Conservation (phyloP, 1,140 invertebrate genomes). For the Babylonia areolata region DNA sequence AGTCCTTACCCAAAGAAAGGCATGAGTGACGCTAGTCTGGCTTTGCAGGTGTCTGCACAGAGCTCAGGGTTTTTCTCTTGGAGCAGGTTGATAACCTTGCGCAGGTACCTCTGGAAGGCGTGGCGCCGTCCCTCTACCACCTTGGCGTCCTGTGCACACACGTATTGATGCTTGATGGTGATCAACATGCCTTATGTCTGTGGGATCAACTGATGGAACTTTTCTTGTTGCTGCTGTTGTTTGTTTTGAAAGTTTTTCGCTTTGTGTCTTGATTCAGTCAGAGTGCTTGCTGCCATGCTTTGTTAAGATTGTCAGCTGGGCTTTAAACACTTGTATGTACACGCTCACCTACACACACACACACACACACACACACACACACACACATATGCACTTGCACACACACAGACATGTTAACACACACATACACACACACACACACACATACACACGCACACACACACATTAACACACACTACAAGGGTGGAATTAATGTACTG, state of each 20-base stretch:
- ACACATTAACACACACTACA: background rate
- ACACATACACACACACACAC: background rate
- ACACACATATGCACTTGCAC: background rate
- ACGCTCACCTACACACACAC: too few species aligned
- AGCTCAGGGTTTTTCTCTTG: constrained; percentile 83
- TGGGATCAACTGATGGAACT: too few species aligned
- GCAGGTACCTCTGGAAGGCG: constrained; percentile 86
- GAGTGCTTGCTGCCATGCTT: too few species aligned
- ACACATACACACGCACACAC: constrained; percentile 2
- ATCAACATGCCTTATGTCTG: too few species aligned
- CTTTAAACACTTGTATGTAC: too few species aligned
- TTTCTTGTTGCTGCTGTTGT: too few species aligned
- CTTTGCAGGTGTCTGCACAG: constrained; percentile 82
- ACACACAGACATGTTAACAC: background rate
- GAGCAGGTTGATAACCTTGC: constrained; percentile 84
- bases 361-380: too few species aligned
- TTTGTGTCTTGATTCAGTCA: too few species aligned
- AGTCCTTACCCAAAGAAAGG: constrained; percentile 90
- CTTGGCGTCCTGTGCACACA: constrained; percentile 82
- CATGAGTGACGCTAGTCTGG: constrained; percentile 83
- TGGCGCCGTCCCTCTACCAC: constrained; percentile 87
- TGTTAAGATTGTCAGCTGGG: too few species aligned
- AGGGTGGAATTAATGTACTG: too few species aligned
- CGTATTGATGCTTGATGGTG: too few species aligned
- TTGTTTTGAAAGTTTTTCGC: too few species aligned